Conservation (phyloP, 2,888 invertebrate species). For the Bugula neritina region DNA sequence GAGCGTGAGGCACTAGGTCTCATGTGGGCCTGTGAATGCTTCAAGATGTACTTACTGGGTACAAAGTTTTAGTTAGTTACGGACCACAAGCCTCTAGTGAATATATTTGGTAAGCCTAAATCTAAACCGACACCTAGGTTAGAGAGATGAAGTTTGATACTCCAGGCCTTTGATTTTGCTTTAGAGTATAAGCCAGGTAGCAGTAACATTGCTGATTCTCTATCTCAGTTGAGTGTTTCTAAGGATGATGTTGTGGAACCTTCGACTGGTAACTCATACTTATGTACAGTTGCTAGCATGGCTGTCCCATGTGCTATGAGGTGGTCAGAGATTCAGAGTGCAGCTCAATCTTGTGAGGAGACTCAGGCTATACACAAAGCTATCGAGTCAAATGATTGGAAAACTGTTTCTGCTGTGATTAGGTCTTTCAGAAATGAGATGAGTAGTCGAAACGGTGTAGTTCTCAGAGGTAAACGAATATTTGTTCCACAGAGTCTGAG, state of each 20-base stretch:
- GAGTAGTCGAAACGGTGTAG: not conserved
- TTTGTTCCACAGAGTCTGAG: not conserved
- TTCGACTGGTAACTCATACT: too few relatives aligned
- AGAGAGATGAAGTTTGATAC: not conserved
- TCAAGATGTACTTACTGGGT: slow-evolving; percentile 1
- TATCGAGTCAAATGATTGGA: not conserved
- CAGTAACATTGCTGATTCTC: not conserved
- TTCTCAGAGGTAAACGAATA: not conserved
- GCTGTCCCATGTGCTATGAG: not conserved
- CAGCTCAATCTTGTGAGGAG: not conserved
- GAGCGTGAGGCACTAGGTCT: slow-evolving; percentile 8
- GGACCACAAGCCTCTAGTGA: slow-evolving; percentile 7
- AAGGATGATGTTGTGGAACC: not conserved
- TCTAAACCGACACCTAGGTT: slow-evolving; percentile 6
- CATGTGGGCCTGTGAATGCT: slow-evolving; percentile 10
- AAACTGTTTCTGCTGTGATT: not conserved
- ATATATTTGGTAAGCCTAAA: not conserved
- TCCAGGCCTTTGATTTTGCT: slow-evolving; percentile 19
- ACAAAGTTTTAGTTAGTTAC: slow-evolving; percentile 7
- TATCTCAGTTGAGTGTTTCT: not conserved
- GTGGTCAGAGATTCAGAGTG: not conserved
- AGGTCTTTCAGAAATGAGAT: not conserved
- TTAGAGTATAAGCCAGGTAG: not conserved
- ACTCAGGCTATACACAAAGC: not conserved
- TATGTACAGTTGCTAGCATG: not conserved